phyloP scores from a whole-genome alignment of 2,113 vertebrate genomes.

The Tetrao urogallus region DNA sequence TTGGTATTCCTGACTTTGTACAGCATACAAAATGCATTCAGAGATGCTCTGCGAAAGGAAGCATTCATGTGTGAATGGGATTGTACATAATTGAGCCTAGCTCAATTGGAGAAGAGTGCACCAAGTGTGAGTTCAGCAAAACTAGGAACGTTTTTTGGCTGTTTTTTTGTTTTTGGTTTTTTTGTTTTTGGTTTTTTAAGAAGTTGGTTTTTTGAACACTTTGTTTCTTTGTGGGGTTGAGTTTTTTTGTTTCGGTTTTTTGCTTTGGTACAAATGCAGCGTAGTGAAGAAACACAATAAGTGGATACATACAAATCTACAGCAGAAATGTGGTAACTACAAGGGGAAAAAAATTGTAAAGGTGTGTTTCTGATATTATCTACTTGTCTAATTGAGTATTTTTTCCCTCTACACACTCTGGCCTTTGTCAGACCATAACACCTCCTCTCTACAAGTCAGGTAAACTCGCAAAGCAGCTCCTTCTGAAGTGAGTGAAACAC shows the following conservation, averaged over 20 bases:
- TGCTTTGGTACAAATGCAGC: background rate
- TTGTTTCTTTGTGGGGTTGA: rapidly evolving
- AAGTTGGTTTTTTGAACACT: too few species aligned
- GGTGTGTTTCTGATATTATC: background rate
- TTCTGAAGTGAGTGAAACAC: background rate
- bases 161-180: background rate
- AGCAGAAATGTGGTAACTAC: background rate
- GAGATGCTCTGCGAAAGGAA: background rate
- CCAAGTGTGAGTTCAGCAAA: background rate
- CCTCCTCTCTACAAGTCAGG: background rate
- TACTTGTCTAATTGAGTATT: background rate
- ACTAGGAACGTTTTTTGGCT: rapidly evolving
- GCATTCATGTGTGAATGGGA: background rate
- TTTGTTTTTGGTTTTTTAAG: background rate
- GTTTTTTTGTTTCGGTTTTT: background rate
- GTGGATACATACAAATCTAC: background rate
- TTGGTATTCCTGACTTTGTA: background rate
- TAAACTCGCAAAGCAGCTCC: background rate
- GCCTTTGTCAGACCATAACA: background rate
- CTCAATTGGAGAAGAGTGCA: background rate
- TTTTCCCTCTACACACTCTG: background rate
- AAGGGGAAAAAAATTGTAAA: background rate
- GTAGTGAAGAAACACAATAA: background rate
- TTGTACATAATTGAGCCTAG: background rate
- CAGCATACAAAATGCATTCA: background rate